These are phyloP conservation scores for Irena cyanogastra DNA, from an alignment of 2,113 vertebrate genomes.

Conservation along the genomic window DNA sequence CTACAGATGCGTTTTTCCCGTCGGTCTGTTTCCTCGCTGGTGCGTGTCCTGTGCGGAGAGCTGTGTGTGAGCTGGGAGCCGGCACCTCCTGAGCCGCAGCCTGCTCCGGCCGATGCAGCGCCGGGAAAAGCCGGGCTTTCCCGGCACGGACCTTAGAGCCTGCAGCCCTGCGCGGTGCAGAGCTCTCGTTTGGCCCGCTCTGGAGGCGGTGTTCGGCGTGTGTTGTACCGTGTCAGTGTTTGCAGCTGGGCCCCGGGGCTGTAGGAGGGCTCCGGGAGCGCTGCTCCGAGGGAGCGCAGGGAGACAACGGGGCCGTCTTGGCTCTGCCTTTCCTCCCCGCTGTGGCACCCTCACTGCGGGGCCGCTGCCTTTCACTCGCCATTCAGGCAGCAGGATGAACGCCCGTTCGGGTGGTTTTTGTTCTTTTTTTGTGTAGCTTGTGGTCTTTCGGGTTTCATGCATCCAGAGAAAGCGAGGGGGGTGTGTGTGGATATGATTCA, in stretches of 20 bases:
- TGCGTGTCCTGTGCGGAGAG: background rate
- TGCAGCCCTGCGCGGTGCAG: background rate
- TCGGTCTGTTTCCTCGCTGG: background rate
- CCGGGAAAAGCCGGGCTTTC: background rate
- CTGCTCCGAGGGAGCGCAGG: background rate
- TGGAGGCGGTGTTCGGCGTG: background rate
- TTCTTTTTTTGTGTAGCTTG: background rate
- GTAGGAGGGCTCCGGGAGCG: background rate
- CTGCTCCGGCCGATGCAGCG: background rate
- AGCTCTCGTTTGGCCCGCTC: background rate
- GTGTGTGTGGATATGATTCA: background rate
- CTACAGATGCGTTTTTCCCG: background rate
- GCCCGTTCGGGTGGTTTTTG: background rate
- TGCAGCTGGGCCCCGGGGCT: background rate
- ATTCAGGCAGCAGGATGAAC: background rate
- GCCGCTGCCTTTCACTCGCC: background rate
- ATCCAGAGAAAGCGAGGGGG: background rate
- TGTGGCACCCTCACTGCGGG: background rate
- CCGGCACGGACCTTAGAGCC: background rate
- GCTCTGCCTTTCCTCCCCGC: fast-evolving
- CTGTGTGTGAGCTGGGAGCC: background rate
- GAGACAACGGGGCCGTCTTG: fast-evolving
- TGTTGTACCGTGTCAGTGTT: background rate
- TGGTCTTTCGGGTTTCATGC: background rate
- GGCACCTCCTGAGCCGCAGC: background rate